Percentiles rank a stretch among this genome's conserved stretches.
Evolutionary conservation across 2,888 invertebrate genomes (phyloP).

Genomic region (Charanyca ferruginea): DNA sequence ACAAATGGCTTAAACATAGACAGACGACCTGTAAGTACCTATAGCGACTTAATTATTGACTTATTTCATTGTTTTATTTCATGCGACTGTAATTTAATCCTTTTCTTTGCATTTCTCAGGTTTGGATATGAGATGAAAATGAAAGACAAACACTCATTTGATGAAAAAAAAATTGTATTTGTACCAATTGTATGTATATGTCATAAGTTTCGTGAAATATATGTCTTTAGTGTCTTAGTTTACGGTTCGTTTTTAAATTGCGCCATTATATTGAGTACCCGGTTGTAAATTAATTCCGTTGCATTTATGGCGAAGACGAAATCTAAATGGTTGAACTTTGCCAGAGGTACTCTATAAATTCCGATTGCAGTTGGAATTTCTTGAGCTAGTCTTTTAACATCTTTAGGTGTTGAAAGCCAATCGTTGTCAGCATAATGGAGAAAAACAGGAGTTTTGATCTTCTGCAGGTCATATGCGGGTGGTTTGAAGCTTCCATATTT

Average conservation of each 20-base stretch:
- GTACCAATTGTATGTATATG: constrained; percentile 40
- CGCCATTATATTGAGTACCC: constrained; percentile 85
- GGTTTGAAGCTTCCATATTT: constrained; percentile 87
- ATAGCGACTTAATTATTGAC: neutral
- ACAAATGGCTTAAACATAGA: neutral
- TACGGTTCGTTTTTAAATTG: constrained; percentile 70
- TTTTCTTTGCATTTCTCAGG: constrained; percentile 34
- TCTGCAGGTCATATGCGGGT: constrained; percentile 86
- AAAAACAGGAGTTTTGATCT: constrained; percentile 86
- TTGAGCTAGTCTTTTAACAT: constrained; percentile 82
- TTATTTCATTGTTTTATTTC: neutral
- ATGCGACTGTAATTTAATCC: too few relatives aligned
- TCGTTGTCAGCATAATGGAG: constrained; percentile 90
- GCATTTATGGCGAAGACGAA: constrained; percentile 91
- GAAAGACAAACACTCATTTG: constrained; percentile 26
- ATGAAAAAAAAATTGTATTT: constrained; percentile 44
- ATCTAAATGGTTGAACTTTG: constrained; percentile 91
- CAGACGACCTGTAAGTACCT: constrained; percentile 20
- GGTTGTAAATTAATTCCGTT: constrained; percentile 90
- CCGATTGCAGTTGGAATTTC: constrained; percentile 84
- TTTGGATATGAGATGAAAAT: constrained; percentile 26
- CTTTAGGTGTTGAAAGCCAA: constrained; percentile 85
- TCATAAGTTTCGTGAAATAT: constrained; percentile 50
- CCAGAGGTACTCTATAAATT: constrained; percentile 85
- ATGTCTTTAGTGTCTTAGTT: constrained; percentile 13